Percentiles rank a stretch among this genome's conserved stretches.
These are phyloP conservation scores for Meteorus cinctellus DNA, from an alignment of 2,888 invertebrate genomes.

Conservation along the genomic window DNA sequence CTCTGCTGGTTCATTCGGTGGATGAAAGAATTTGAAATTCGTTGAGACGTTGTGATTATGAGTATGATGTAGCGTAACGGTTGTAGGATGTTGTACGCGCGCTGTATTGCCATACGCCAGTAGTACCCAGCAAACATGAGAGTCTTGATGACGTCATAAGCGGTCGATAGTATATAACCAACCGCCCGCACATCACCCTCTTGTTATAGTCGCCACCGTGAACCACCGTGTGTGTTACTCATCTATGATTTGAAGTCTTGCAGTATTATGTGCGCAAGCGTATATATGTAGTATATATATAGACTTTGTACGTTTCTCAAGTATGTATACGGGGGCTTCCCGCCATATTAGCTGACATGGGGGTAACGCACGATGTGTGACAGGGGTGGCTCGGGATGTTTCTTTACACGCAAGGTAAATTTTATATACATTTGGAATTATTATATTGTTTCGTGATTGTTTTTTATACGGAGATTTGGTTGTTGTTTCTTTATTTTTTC, in stretches of 20 bases:
- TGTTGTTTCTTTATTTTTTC: background rate
- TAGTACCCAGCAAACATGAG: conserved; percentile 19
- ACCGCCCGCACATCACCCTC: background rate
- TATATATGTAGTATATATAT: conserved; percentile 50
- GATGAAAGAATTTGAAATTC: background rate
- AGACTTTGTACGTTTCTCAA: conserved; percentile 45
- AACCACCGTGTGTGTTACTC: background rate
- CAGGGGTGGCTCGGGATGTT: conserved; percentile 83
- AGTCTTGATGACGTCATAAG: conserved; percentile 36
- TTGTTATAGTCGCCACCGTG: background rate
- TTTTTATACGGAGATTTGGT: background rate
- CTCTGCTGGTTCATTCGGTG: background rate
- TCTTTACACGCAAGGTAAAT: conserved; percentile 79
- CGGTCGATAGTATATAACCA: conserved; percentile 40
- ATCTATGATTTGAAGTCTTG: conserved; percentile 10
- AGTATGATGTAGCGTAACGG: background rate
- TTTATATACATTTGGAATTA: conserved; percentile 11
- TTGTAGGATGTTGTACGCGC: conserved; percentile 25
- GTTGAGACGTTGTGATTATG: conserved; percentile 1
- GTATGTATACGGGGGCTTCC: conserved; percentile 55
- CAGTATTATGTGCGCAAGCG: conserved; percentile 51
- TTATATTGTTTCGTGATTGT: conserved; percentile 1
- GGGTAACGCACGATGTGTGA: conserved; percentile 77
- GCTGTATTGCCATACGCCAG: conserved; percentile 10
- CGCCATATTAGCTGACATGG: conserved; percentile 70